Evolutionary conservation across 2,113 vertebrate genomes (phyloP).

Genomic region (Ifrita kowaldi): DNA sequence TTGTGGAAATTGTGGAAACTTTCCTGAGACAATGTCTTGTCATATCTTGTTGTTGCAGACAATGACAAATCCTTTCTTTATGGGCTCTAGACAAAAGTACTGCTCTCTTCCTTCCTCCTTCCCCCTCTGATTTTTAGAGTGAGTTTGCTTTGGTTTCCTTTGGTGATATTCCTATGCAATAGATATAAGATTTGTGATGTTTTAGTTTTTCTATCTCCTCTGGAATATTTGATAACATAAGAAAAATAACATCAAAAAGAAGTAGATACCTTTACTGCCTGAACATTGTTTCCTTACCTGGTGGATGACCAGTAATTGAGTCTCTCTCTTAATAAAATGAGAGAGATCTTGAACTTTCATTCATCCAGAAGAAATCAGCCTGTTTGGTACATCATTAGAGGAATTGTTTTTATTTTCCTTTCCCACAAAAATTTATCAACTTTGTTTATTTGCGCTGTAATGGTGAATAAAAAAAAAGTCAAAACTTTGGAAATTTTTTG

Average conservation of each 20-base stretch:
- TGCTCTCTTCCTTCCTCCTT: too few relatives aligned
- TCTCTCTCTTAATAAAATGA: not conserved
- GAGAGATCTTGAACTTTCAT: not conserved
- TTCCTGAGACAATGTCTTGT: not conserved
- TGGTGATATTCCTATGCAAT: not conserved
- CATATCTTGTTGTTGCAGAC: not conserved
- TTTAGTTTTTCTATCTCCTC: not conserved
- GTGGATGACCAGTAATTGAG: not conserved
- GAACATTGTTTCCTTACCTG: not conserved
- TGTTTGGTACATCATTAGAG: not conserved
- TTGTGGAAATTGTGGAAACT: accelerated
- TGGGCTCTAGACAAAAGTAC: not conserved
- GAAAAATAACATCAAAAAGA: not conserved
- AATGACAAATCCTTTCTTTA: not conserved
- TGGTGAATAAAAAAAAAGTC: not conserved
- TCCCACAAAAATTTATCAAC: not conserved
- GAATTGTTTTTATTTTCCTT: not conserved
- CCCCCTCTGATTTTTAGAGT: not conserved
- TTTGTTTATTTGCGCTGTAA: not conserved
- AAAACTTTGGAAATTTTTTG: not conserved
- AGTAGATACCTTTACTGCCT: not conserved
- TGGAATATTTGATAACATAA: not conserved
- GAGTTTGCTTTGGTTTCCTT: not conserved
- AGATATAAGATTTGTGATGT: not conserved
- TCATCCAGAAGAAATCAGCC: not conserved